phyloP scores from a whole-genome alignment of 1,140 invertebrate genomes.

The Tyrophagus putrescentiae region DNA sequence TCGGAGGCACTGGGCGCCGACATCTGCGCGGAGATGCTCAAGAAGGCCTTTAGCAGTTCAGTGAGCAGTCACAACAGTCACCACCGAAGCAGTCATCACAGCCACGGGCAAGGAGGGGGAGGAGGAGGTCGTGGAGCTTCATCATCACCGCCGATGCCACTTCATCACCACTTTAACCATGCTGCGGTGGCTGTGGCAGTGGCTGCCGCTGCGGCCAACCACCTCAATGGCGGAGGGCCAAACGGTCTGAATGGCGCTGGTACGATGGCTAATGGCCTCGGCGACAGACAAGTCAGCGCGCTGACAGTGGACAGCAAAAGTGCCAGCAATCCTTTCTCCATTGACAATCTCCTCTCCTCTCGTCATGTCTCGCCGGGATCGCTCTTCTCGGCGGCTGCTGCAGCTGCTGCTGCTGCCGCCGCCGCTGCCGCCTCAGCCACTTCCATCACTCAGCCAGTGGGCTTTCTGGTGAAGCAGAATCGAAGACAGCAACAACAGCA shows the following conservation, averaged over 20 bases:
- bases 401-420: neutral
- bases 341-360: constrained; percentile 20
- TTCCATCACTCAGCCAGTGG: constrained; percentile 14
- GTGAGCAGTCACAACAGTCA: neutral
- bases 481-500: neutral
- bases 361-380: neutral
- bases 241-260: neutral
- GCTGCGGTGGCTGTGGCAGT: constrained; percentile 2
- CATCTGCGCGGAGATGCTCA: constrained; percentile 23
- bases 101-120: neutral
- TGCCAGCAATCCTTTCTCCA: constrained; percentile 22
- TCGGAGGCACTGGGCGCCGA: constrained; percentile 25
- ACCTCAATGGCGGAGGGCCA: neutral
- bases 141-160: neutral
- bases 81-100: too few species aligned
- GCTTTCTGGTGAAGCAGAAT: constrained; percentile 12
- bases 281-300: neutral
- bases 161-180: neutral
- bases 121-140: neutral
- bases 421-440: neutral
- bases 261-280: neutral
- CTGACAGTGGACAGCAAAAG: too few species aligned
- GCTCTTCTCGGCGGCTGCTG: constrained; percentile 1
- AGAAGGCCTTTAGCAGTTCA: constrained; percentile 8
- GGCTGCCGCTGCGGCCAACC: neutral